Evolutionary conservation across 2,888 invertebrate genomes (phyloP).

Genomic region (Adineta ricciae): DNA sequence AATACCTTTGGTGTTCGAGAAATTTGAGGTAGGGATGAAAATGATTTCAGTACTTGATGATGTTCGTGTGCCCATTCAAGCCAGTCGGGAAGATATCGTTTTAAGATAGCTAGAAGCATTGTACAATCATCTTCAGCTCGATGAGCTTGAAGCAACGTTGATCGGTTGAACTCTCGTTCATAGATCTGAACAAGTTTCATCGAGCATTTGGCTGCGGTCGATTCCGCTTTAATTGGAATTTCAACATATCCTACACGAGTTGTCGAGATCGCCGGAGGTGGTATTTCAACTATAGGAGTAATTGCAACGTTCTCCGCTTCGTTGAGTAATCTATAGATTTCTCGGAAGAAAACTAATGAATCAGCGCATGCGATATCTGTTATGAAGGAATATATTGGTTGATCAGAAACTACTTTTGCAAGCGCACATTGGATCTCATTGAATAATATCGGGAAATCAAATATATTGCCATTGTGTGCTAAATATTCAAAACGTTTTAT

Average conservation of each 20-base stretch:
- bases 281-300: no score
- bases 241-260: no score
- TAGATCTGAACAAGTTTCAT: not conserved
- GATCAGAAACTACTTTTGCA: not conserved
- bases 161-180: not conserved
- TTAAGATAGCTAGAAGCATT: not conserved
- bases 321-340: not conserved
- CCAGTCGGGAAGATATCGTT: not conserved
- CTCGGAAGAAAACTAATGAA: not conserved
- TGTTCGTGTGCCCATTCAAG: not conserved
- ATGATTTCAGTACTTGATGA: not conserved
- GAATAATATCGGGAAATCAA: not conserved
- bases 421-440: not conserved
- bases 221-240: not conserved
- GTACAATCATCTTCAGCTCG: constrained; percentile 17
- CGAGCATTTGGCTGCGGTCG: not conserved
- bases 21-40: not conserved
- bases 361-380: not conserved
- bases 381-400: no score
- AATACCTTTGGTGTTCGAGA: not conserved
- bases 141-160: not conserved
- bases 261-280: not conserved
- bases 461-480: constrained; percentile 4
- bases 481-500: not conserved
- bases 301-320: not conserved